Evolutionary conservation across 2,888 invertebrate genomes (phyloP), one percentile per base, ranked within the genome.

Genomic region (Alentia gelatinosa): DNA sequence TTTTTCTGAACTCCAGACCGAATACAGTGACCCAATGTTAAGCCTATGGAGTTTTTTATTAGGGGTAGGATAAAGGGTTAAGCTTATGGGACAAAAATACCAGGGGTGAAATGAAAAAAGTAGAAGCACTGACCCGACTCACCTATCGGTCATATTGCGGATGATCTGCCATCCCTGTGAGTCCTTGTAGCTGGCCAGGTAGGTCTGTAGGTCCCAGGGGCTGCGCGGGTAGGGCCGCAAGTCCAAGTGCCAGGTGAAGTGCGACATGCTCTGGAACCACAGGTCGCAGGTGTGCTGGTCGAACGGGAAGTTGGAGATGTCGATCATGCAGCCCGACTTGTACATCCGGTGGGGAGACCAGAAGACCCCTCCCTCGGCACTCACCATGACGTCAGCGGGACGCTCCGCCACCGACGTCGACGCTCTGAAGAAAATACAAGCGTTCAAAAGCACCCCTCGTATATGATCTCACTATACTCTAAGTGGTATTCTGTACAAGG

Each of bases 251-350:
- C 74, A 74, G 9, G 74, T 74, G 40, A 63, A 88, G 39, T 47
- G 79, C 0, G 86, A 39, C 75, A 90, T 75, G 19, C 89, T 86
- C 68, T 91, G 91, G 74, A 91, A 91, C 91, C 91, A 91, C 75
- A 91, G 19, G 68, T 90, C 56, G 50, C 91, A 91, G 1, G 74
- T 89, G 63, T 91, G 91, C 19, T 88, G 33, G 63, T 91, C 91
- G 50, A 88, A 91, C n/a, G 91, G 91, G 89, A 86, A 91, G 50
- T 91, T 90, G 0, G 90, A 91, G 56, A 91, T 90, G 79, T 91
- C 91, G 5, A 91, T 88, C 33, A 90, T 91, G 39, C 91, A 91
- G 37, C 90, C 91, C 30, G 84, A 84, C 50, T 84, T 88, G 79
- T 74, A 91, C 88, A 88, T 50, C 33, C 88, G 42, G 50, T 91